Conservation (phyloP, 2,113 vertebrate species). For the Paracanthobrama guichenoti region DNA sequence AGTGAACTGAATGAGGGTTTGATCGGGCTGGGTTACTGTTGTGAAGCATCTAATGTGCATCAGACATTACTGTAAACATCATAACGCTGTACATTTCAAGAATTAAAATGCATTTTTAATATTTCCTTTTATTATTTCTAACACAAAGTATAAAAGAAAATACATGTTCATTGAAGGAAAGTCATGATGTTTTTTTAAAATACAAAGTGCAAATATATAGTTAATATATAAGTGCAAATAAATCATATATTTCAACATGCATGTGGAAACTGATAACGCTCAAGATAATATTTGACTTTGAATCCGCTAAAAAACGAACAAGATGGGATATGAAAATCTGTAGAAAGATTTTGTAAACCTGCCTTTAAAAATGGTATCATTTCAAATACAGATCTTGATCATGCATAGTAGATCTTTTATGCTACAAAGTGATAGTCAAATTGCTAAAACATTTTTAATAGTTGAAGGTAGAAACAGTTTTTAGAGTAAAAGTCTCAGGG, state of each 20-base stretch:
- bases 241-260: background rate
- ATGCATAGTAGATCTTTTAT: background rate
- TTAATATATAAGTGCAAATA: too few species aligned
- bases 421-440: background rate
- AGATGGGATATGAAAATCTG: background rate
- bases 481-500: background rate
- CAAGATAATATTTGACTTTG: background rate
- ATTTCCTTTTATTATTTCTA: background rate
- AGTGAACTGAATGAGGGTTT: too few species aligned
- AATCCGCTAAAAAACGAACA: background rate
- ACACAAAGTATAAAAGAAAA: background rate
- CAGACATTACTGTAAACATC: too few species aligned
- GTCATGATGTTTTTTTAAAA: background rate
- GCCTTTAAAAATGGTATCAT: background rate
- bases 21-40: too few species aligned
- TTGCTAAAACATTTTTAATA: background rate
- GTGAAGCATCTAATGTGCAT: too few species aligned
- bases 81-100: too few species aligned
- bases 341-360: background rate
- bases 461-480: background rate
- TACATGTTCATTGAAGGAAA: background rate
- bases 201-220: background rate
- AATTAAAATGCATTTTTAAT: background rate
- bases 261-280: background rate
- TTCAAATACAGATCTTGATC: background rate